phyloP scores from a whole-genome alignment of 2,888 invertebrate genomes.

The Acronicta psi region DNA sequence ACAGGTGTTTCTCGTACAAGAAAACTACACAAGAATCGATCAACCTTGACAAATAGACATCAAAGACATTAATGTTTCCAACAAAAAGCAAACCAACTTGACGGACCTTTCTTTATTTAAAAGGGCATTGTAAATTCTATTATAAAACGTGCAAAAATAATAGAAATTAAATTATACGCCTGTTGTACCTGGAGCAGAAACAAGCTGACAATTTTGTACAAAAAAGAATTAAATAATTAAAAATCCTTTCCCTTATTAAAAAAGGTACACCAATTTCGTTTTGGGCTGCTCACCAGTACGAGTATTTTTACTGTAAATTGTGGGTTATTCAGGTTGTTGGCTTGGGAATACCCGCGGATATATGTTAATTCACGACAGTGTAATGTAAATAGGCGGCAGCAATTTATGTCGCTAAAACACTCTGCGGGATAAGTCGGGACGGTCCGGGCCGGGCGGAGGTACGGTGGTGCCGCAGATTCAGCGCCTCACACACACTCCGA shows the following conservation, averaged over 20 bases:
- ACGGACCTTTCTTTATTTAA: conserved; percentile 22
- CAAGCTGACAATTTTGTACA: conserved; percentile 43
- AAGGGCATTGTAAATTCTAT: conserved; percentile 35
- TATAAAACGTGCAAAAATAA: conserved; percentile 38
- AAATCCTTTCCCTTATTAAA: conserved; percentile 61
- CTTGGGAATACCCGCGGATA: conserved; percentile 82
- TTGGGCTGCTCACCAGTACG: conserved; percentile 17
- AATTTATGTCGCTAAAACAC: conserved; percentile 85
- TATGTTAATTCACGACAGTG: conserved; percentile 83
- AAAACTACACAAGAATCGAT: conserved; percentile 1
- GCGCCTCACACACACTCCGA: conserved; percentile 29
- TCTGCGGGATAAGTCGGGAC: conserved; percentile 73
- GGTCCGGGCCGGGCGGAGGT: conserved; percentile 33
- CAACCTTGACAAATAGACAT: background rate
- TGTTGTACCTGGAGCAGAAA: conserved; percentile 40
- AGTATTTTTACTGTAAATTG: conserved; percentile 53
- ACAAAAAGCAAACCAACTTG: conserved; percentile 20
- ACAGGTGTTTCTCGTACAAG: background rate
- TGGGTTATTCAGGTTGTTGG: conserved; percentile 74
- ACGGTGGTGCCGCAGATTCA: conserved; percentile 8
- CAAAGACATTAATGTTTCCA: conserved; percentile 15
- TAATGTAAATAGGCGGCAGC: conserved; percentile 83
- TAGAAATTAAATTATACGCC: conserved; percentile 45
- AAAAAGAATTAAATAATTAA: conserved; percentile 60
- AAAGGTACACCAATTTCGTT: conserved; percentile 64